Conservation (phyloP, 2,797 vertebrate genomes). For the Lacerta bilineata region DNA sequence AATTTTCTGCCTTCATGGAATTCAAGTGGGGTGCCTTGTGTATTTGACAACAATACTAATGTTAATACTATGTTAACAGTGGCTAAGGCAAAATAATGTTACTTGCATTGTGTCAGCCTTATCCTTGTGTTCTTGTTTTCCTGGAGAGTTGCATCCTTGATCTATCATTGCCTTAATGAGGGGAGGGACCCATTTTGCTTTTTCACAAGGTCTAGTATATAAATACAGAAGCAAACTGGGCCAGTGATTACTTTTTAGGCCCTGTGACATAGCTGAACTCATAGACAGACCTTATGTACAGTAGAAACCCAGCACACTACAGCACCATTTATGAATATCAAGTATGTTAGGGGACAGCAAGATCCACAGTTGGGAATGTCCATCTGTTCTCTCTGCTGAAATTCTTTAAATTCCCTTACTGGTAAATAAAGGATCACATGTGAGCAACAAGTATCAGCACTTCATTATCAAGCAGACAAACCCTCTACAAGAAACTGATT, state of each 20-base stretch:
- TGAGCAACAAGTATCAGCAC: constrained; percentile 46
- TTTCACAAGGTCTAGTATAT: constrained; percentile 23
- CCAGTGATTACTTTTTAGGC: constrained; percentile 41
- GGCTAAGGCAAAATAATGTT: not conserved
- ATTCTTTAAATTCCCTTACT: constrained; percentile 62
- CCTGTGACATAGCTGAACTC: not conserved
- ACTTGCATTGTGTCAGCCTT: not conserved
- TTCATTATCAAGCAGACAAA: not conserved
- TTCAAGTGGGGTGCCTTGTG: not conserved
- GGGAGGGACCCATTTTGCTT: not conserved
- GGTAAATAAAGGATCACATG: constrained; percentile 52
- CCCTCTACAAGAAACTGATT: constrained; percentile 42
- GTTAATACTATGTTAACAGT: not conserved
- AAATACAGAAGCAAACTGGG: constrained; percentile 33
- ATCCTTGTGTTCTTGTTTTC: not conserved
- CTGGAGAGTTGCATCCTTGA: not conserved
- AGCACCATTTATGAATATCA: constrained; percentile 52
- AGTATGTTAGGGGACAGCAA: constrained; percentile 38
- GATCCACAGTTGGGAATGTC: constrained; percentile 50
- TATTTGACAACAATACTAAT: not conserved
- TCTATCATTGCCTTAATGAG: not conserved
- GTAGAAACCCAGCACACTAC: constrained; percentile 42
- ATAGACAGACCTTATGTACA: not conserved
- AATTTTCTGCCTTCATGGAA: not conserved
- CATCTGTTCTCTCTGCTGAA: constrained; percentile 59